phyloP scores from a whole-genome alignment of 2,113 vertebrate species.

The Hippocampus mohnikei region DNA sequence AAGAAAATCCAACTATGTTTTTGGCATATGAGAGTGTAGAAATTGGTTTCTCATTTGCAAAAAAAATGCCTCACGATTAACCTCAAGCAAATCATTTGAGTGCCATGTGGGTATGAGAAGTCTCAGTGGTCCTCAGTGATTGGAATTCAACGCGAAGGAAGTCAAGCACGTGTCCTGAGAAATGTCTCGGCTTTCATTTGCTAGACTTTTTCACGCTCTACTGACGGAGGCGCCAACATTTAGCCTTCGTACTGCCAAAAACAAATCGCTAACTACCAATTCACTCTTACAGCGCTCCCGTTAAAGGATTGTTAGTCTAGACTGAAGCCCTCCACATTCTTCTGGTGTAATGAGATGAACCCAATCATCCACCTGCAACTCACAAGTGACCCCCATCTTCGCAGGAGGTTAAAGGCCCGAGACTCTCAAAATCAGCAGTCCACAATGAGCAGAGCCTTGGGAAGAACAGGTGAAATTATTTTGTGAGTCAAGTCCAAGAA shows the following conservation, averaged over 20 bases:
- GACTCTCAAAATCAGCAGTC: neutral
- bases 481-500: neutral
- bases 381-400: neutral
- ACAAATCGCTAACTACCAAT: too few species aligned
- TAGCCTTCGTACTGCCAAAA: too few species aligned
- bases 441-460: neutral
- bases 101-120: neutral
- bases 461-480: neutral
- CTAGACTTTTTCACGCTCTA: neutral
- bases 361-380: neutral
- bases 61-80: neutral
- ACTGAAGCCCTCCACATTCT: neutral
- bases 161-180: neutral
- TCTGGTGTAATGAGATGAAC: neutral
- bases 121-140: neutral
- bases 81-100: constrained; percentile 16
- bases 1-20: neutral
- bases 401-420: neutral
- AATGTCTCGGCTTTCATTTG: neutral
- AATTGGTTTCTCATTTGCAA: neutral
- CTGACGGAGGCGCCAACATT: neutral
- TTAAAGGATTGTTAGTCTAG: neutral
- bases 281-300: too few species aligned
- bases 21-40: neutral
- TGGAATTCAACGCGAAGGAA: neutral